These are phyloP conservation scores for Oxyura jamaicensis DNA, from an alignment of 2,113 vertebrate genomes.

Conservation along the genomic window DNA sequence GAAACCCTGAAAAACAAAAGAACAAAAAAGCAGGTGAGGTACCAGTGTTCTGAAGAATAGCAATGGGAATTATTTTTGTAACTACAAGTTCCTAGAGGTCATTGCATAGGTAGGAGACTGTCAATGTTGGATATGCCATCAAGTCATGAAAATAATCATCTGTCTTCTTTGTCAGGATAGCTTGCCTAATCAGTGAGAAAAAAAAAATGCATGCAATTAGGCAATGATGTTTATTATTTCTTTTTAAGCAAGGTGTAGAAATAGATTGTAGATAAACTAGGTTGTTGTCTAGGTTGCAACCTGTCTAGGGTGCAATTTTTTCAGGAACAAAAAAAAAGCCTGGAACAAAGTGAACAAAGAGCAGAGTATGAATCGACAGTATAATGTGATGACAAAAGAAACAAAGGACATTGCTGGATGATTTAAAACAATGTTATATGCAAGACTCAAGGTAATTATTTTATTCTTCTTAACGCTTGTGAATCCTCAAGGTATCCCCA, in stretches of 20 bases:
- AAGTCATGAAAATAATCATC: neutral
- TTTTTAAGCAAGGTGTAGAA: neutral
- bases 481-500: neutral
- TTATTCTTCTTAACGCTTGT: neutral
- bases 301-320: neutral
- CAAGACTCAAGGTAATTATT: neutral
- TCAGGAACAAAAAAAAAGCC: no score
- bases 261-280: neutral
- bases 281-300: no score
- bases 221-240: neutral
- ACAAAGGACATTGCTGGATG: accelerated
- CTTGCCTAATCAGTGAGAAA: no score
- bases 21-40: neutral
- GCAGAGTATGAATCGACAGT: neutral
- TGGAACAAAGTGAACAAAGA: neutral
- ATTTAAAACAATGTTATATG: neutral
- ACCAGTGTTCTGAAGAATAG: neutral
- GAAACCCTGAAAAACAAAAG: neutral
- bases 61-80: neutral
- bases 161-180: neutral
- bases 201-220: neutral
- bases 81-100: neutral
- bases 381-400: neutral
- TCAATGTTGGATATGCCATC: neutral
- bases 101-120: neutral